Evolutionary conservation across 2,888 invertebrate genomes (phyloP).

Genomic region (Asteroscopus sphinx): DNA sequence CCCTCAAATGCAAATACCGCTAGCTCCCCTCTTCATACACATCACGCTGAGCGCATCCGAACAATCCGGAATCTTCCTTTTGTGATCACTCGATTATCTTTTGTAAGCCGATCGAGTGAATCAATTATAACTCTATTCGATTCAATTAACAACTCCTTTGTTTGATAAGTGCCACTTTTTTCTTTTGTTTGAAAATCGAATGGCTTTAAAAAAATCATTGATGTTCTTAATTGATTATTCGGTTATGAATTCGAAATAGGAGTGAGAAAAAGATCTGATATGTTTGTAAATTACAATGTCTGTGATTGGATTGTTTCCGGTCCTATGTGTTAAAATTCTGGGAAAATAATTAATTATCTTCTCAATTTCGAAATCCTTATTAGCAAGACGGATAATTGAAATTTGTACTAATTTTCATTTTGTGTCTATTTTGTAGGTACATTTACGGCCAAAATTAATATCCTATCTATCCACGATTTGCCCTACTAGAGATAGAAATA

Average conservation of each 20-base stretch:
- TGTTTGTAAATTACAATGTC: conserved; percentile 4
- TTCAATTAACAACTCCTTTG: conserved; percentile 63
- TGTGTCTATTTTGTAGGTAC: too few species aligned
- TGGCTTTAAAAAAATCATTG: conserved; percentile 31
- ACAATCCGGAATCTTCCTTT: conserved; percentile 55
- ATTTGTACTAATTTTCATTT: too few species aligned
- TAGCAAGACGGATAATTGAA: too few species aligned
- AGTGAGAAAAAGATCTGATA: conserved; percentile 7
- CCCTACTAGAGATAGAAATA: too few species aligned
- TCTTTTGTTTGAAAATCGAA: conserved; percentile 51
- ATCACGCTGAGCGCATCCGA: conserved; percentile 41
- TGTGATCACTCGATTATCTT: conserved; percentile 54
- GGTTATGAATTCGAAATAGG: conserved; percentile 20
- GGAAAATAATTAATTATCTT: conserved; percentile 1
- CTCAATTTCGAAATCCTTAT: too few species aligned
- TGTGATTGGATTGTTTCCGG: conserved; percentile 25
- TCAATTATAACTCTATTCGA: conserved; percentile 47
- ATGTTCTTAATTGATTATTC: conserved; percentile 33
- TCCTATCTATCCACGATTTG: too few species aligned
- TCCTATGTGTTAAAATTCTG: conserved; percentile 4
- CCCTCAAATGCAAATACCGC: conserved; percentile 49
- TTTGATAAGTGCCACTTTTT: conserved; percentile 55
- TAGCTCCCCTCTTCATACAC: conserved; percentile 55
- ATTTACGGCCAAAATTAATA: too few species aligned
- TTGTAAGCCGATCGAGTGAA: conserved; percentile 52